phyloP scores from a whole-genome alignment of 2,113 vertebrate species.

The Asarcornis scutulata region DNA sequence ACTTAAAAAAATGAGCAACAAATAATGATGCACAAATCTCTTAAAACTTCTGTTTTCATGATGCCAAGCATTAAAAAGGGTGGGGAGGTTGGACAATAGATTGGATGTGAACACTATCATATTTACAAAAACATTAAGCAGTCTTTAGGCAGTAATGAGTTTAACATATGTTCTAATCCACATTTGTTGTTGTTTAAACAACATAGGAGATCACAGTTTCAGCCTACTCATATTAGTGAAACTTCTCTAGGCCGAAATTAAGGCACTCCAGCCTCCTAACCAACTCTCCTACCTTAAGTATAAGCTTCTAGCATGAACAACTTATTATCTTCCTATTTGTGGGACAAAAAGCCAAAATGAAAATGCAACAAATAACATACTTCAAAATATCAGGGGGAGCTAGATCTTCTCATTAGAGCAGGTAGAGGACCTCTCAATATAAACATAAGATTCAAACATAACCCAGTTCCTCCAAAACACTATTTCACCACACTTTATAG shows the following conservation, averaged over 20 bases:
- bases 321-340: not conserved
- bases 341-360: not conserved
- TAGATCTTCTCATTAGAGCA: not conserved
- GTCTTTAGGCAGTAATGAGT: too few relatives aligned
- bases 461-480: accelerated
- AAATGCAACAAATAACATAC: not conserved
- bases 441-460: not conserved
- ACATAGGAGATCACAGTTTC: not conserved
- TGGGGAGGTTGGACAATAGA: not conserved
- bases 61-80: not conserved
- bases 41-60: not conserved
- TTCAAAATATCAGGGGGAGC: not conserved
- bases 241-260: not conserved
- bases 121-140: not conserved
- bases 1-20: not conserved
- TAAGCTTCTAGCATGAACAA: not conserved
- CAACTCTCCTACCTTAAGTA: not conserved
- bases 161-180: not conserved
- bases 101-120: not conserved
- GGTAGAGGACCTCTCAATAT: not conserved
- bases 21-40: not conserved
- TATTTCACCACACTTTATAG: not conserved
- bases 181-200: not conserved
- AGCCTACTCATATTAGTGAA: not conserved
- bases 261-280: not conserved